Evolutionary conservation across 2,797 vertebrate species (phyloP).

Genomic region (Sebastes iracundus): DNA sequence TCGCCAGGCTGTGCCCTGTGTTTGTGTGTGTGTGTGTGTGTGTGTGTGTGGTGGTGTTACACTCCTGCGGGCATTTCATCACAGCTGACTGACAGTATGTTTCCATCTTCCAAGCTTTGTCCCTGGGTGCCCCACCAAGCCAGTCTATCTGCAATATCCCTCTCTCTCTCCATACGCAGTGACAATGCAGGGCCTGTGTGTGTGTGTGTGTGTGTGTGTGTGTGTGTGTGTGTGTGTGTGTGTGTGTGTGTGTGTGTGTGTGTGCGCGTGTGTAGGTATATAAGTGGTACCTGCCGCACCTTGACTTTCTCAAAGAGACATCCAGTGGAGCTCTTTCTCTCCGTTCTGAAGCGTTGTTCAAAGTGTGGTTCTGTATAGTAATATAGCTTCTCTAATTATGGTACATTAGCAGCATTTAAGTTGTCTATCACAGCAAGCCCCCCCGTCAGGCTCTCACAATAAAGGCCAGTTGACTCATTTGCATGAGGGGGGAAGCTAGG

Average conservation of each 20-base stretch:
- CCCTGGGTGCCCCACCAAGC: slow-evolving; percentile 45
- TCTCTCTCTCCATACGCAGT: not conserved
- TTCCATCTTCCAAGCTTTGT: slow-evolving; percentile 60
- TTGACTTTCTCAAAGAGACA: slow-evolving; percentile 21
- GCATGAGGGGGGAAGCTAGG: not conserved
- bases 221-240: not conserved
- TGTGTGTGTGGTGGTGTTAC: slow-evolving; percentile 17
- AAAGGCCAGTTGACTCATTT: not conserved
- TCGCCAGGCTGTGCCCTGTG: not conserved
- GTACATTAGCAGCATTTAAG: slow-evolving; percentile 21
- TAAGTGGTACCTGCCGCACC: slow-evolving; percentile 5
- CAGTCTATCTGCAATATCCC: slow-evolving; percentile 32
- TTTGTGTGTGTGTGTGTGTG: slow-evolving; percentile 10
- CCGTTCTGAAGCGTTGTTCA: not conserved
- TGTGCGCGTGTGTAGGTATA: not conserved
- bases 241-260: not conserved
- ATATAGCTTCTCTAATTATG: slow-evolving; percentile 10
- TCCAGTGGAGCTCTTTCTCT: not conserved
- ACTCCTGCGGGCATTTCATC: slow-evolving; percentile 63
- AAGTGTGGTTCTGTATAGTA: not conserved
- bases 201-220: not conserved
- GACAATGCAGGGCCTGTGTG: not conserved
- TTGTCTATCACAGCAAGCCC: not conserved
- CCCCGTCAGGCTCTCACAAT: not conserved
- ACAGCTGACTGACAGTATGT: slow-evolving; percentile 60